Conservation (phyloP, 2,797 vertebrate genomes). For the Cynodonichthys magdalenae region DNA sequence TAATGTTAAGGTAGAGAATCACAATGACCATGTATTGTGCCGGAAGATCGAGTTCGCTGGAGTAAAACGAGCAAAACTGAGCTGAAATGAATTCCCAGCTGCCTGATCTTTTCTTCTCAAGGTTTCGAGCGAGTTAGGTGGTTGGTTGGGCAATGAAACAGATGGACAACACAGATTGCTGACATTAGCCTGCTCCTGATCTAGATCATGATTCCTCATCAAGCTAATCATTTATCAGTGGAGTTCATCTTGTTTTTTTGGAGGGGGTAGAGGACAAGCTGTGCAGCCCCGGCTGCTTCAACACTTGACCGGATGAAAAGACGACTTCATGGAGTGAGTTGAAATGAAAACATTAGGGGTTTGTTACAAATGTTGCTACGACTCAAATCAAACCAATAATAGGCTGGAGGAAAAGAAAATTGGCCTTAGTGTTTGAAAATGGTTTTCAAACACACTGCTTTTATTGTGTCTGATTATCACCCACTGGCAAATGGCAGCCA, state of each 20-base stretch:
- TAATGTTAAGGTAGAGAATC: slow-evolving; percentile 24
- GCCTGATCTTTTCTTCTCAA: slow-evolving; percentile 34
- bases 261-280: slow-evolving; percentile 65
- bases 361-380: slow-evolving; percentile 42
- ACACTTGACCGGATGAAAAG: slow-evolving; percentile 64
- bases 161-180: slow-evolving; percentile 80
- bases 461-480: neutral
- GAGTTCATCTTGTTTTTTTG: slow-evolving; percentile 69
- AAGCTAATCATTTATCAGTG: slow-evolving; percentile 79
- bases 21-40: slow-evolving; percentile 42
- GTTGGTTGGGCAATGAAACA: slow-evolving; percentile 68
- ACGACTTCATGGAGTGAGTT: slow-evolving; percentile 52
- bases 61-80: slow-evolving; percentile 20
- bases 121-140: slow-evolving; percentile 40
- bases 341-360: slow-evolving; percentile 67
- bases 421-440: neutral
- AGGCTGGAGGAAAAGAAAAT: slow-evolving; percentile 10
- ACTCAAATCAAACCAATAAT: slow-evolving; percentile 24
- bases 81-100: slow-evolving; percentile 42
- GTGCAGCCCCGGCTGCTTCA: slow-evolving; percentile 64
- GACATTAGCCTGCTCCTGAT: slow-evolving; percentile 78
- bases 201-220: slow-evolving; percentile 80
- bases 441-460: neutral
- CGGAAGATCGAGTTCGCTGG: slow-evolving; percentile 25
- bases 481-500: no score